Conservation (phyloP, 30 jellyfish, hydroid and myxozoan species). For the Aurelia aurita complex sp. Pacific region DNA sequence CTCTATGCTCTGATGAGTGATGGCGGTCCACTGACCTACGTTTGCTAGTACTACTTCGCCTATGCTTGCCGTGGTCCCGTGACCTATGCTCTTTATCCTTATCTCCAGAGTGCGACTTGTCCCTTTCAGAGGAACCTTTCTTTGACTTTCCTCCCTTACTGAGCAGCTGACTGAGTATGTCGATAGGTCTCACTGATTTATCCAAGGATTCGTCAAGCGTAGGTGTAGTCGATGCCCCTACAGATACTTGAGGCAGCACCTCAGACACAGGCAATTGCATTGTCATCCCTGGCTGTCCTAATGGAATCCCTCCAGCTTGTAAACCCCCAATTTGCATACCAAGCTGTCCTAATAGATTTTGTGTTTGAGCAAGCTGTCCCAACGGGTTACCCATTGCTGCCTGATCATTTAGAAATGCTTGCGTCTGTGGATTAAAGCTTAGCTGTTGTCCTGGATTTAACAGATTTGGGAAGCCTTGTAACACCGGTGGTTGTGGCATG, state of each 20-base stretch:
- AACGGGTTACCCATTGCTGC: slow-evolving; percentile 12
- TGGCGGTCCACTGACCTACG: slow-evolving; percentile 44
- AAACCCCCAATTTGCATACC: slow-evolving; percentile 7
- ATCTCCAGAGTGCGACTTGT: slow-evolving; percentile 17
- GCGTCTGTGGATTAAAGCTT: slow-evolving; percentile 29
- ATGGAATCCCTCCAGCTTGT: slow-evolving; percentile 3
- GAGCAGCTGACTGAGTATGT: slow-evolving; percentile 51
- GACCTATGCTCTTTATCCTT: slow-evolving; percentile 30
- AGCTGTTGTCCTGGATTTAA: not conserved
- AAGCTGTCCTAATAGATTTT: slow-evolving; percentile 21
- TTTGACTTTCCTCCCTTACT: slow-evolving; percentile 37
- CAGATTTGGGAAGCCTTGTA: slow-evolving; percentile 19
- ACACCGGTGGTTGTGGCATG: slow-evolving; percentile 44
- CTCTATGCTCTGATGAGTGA: slow-evolving; percentile 33
- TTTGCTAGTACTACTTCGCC: slow-evolving; percentile 25
- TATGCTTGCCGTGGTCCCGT: slow-evolving; percentile 40
- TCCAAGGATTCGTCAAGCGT: slow-evolving; percentile 61
- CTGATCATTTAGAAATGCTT: slow-evolving; percentile 28
- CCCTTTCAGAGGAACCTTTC: slow-evolving; percentile 29
- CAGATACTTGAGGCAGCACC: slow-evolving; percentile 1
- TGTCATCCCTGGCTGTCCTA: slow-evolving; percentile 31
- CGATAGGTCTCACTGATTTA: slow-evolving; percentile 43
- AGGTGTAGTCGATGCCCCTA: slow-evolving; percentile 52
- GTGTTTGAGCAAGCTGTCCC: slow-evolving; percentile 14
- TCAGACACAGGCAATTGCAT: slow-evolving; percentile 39